Conservation (phyloP, 1,140 invertebrate species). For the Leptonema lineaticorne region DNA sequence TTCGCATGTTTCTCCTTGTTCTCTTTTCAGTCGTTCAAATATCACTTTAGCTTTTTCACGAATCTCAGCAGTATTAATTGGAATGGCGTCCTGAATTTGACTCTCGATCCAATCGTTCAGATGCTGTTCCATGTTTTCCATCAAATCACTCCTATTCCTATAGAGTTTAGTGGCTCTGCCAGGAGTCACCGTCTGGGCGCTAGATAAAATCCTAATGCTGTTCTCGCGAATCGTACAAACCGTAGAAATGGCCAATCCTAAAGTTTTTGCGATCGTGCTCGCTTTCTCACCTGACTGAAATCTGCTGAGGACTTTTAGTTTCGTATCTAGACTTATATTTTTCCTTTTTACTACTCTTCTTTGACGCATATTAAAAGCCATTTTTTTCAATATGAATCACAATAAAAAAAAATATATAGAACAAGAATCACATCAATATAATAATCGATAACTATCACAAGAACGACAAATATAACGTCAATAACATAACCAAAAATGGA, state of each 20-base stretch:
- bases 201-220: conserved; percentile 12
- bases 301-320: conserved; percentile 27
- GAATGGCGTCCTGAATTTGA: conserved; percentile 20
- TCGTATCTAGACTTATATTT: conserved; percentile 23
- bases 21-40: conserved; percentile 25
- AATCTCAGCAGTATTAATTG: conserved; percentile 11
- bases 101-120: conserved; percentile 32
- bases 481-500: no score
- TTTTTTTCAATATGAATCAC: background rate
- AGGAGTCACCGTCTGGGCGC: background rate
- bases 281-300: conserved; percentile 21
- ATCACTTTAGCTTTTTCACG: conserved; percentile 26
- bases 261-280: conserved; percentile 4
- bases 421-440: background rate
- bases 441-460: no score
- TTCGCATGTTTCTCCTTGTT: background rate
- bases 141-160: conserved; percentile 1
- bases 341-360: conserved; percentile 5
- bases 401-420: background rate
- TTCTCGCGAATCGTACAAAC: conserved; percentile 23
- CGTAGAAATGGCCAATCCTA: conserved; percentile 25
- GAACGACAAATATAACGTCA: no score
- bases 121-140: conserved; percentile 32
- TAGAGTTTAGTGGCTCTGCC: background rate
- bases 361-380: background rate